A percentile compares a stretch with the other conserved stretches of the same genome.
phyloP scores from a whole-genome alignment of 2,113 vertebrate species.

The Hystrix cristata region DNA sequence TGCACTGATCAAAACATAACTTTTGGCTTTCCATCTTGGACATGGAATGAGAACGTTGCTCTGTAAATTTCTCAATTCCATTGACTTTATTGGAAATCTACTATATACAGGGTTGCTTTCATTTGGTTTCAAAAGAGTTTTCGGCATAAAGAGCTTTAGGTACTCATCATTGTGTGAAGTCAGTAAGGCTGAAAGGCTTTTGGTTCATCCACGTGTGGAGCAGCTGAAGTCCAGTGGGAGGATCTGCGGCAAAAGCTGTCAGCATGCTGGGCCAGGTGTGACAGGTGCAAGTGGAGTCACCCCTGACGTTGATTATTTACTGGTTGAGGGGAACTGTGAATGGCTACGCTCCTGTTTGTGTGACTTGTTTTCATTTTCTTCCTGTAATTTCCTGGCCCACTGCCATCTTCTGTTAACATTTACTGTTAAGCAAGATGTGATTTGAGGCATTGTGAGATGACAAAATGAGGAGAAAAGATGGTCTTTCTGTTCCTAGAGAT shows the following conservation, averaged over 20 bases:
- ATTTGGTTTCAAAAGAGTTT: not conserved
- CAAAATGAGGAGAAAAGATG: not conserved
- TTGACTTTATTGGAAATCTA: not conserved
- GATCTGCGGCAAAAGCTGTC: not conserved
- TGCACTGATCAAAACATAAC: not conserved
- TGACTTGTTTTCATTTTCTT: not conserved
- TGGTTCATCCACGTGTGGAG: not conserved
- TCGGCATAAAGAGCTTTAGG: not conserved
- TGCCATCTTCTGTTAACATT: not conserved
- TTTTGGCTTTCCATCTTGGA: not conserved
- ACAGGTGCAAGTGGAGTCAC: not conserved
- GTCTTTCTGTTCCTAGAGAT: not conserved
- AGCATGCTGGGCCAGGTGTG: not conserved
- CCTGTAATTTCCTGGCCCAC: not conserved
- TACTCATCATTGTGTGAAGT: not conserved
- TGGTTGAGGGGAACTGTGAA: not conserved
- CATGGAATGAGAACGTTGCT: fast-evolving
- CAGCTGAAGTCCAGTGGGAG: not conserved
- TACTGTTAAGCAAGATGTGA: not conserved
- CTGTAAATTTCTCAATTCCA: not conserved
- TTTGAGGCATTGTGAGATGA: not conserved
- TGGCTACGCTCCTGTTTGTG: not conserved
- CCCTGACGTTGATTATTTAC: not conserved
- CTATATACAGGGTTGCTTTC: not conserved
- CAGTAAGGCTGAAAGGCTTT: not conserved